Evolutionary conservation across 2,113 vertebrate genomes (phyloP).

Genomic region (Gallinago undulata): DNA sequence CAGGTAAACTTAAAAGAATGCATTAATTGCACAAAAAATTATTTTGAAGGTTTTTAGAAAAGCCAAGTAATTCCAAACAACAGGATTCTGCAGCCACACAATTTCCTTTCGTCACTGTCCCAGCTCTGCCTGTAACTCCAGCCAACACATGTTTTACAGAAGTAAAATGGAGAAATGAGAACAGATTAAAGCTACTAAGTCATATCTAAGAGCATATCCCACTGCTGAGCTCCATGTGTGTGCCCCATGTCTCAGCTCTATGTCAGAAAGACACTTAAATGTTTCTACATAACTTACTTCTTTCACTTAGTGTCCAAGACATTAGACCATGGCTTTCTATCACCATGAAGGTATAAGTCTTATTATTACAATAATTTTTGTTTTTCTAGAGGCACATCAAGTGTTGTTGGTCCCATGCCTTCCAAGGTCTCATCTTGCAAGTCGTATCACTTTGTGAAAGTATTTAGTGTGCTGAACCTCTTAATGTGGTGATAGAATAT

Average conservation of each 20-base stretch:
- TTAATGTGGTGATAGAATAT: neutral
- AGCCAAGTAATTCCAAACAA: neutral
- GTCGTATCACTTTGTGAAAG: neutral
- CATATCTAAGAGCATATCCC: neutral
- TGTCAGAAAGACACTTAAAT: neutral
- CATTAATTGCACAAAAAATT: neutral
- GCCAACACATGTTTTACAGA: neutral
- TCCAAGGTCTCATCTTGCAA: neutral
- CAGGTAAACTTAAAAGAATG: conserved; percentile 2
- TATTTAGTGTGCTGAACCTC: neutral
- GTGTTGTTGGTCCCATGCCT: neutral
- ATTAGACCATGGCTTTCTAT: neutral
- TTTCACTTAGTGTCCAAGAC: neutral
- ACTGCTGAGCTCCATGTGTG: neutral
- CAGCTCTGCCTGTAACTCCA: neutral
- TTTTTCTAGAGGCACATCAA: neutral
- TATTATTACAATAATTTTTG: neutral
- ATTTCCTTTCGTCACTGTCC: neutral
- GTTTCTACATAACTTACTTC: neutral
- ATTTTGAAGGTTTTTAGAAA: neutral
- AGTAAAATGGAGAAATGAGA: neutral
- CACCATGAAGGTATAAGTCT: neutral
- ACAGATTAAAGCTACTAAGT: neutral
- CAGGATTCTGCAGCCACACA: neutral
- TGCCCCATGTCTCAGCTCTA: neutral